Conservation (phyloP, 2,797 vertebrate species). For the Myotis findleyi region DNA sequence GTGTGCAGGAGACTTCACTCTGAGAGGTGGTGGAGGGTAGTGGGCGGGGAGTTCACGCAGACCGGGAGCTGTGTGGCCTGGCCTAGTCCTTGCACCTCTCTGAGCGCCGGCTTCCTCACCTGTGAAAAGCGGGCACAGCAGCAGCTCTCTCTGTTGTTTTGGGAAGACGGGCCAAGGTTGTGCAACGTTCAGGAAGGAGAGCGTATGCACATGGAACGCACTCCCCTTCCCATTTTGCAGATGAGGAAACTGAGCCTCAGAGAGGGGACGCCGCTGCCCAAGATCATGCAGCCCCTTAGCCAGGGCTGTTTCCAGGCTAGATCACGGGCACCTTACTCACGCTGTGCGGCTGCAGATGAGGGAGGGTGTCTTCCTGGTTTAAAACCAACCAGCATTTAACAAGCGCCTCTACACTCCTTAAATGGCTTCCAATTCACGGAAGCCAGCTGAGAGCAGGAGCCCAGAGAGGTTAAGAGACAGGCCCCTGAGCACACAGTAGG, state of each 20-base stretch:
- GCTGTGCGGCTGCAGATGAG: not conserved
- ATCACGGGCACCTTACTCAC: not conserved
- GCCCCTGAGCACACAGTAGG: not conserved
- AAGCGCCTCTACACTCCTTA: not conserved
- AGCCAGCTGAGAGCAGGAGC: not conserved
- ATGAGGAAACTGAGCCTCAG: not conserved
- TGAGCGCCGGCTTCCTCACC: not conserved
- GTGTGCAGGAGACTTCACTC: not conserved
- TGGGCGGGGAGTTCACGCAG: not conserved
- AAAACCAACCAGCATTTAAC: not conserved
- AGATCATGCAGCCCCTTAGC: not conserved
- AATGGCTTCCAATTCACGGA: not conserved
- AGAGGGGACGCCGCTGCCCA: not conserved
- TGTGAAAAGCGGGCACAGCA: not conserved
- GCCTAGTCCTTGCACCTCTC: not conserved
- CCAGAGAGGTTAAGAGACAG: not conserved
- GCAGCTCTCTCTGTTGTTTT: not conserved
- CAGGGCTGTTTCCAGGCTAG: not conserved
- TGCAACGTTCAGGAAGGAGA: not conserved
- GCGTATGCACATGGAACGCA: rapidly evolving
- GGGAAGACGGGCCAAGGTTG: not conserved
- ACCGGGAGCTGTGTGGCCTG: not conserved
- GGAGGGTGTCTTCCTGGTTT: not conserved
- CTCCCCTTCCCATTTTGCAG: not conserved
- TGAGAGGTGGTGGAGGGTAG: rapidly evolving